phyloP scores from a whole-genome alignment of 2,888 invertebrate species.

The Laspeyria flexula region DNA sequence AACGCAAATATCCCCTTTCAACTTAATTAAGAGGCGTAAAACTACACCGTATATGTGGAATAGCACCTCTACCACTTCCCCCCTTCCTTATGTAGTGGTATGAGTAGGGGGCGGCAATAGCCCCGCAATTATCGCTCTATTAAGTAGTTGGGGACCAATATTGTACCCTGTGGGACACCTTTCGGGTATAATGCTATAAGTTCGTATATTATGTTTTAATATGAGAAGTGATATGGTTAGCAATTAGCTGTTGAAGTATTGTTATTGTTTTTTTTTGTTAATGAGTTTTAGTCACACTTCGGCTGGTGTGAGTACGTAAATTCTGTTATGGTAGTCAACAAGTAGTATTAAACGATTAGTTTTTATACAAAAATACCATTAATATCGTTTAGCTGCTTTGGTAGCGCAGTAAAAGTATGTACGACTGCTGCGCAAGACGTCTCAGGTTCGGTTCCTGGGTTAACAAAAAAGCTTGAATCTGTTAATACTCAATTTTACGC shows the following conservation, averaged over 20 bases:
- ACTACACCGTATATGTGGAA: constrained; percentile 13
- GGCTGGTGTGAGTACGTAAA: background rate
- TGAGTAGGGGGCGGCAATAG: constrained; percentile 58
- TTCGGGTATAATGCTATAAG: constrained; percentile 33
- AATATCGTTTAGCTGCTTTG: too few species aligned
- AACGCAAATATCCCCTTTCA: background rate
- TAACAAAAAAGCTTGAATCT: too few species aligned
- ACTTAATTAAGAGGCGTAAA: constrained; percentile 26
- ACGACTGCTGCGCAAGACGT: too few species aligned
- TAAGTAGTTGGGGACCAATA: constrained; percentile 76
- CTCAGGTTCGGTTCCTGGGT: too few species aligned
- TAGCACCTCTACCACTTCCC: constrained; percentile 20
- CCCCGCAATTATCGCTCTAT: constrained; percentile 80
- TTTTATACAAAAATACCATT: too few species aligned
- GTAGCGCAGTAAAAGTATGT: too few species aligned
- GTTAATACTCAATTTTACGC: too few species aligned
- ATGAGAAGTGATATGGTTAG: constrained; percentile 40
- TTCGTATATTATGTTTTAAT: constrained; percentile 34
- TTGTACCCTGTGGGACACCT: constrained; percentile 49
- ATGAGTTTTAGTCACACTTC: constrained; percentile 11
- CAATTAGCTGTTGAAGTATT: constrained; percentile 45
- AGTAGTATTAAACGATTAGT: too few species aligned
- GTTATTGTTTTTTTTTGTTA: constrained; percentile 22
- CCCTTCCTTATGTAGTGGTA: constrained; percentile 10
- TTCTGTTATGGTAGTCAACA: background rate